These are phyloP conservation scores for Calephelis perditalis DNA, from an alignment of 2,888 invertebrate species.

Conservation along the genomic window DNA sequence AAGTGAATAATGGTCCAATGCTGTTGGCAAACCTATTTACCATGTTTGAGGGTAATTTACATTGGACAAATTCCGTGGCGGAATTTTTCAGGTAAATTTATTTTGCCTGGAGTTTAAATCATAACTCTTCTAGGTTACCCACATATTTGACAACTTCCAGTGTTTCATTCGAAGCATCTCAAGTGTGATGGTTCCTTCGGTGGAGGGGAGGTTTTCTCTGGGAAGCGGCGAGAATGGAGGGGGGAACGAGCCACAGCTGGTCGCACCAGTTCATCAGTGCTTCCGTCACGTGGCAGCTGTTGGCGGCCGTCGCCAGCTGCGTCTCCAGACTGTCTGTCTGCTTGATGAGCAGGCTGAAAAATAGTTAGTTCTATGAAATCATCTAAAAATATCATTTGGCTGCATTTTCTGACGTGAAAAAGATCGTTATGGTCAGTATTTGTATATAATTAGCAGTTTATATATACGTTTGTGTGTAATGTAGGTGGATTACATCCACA, in stretches of 20 bases:
- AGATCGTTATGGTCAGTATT: too few relatives aligned
- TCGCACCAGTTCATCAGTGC: conserved; percentile 88
- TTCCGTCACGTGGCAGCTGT: conserved; percentile 92
- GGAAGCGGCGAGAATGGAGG: conserved; percentile 79
- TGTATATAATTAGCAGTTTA: too few relatives aligned
- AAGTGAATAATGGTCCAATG: too few relatives aligned
- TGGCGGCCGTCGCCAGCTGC: conserved; percentile 90
- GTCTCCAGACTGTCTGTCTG: conserved; percentile 80
- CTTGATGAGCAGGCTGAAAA: conserved; percentile 79
- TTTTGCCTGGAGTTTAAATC: too few relatives aligned
- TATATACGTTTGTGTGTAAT: too few relatives aligned
- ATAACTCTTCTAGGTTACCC: neutral
- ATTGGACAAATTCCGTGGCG: too few relatives aligned
- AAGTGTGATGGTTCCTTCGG: conserved; percentile 53
- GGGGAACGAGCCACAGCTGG: conserved; percentile 88
- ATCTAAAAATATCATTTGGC: too few relatives aligned
- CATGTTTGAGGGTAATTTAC: too few relatives aligned
- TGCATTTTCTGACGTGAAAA: too few relatives aligned
- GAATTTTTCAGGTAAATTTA: too few relatives aligned
- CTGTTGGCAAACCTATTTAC: too few relatives aligned
- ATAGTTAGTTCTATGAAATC: neutral
- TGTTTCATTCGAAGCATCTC: conserved; percentile 31
- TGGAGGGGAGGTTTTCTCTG: conserved; percentile 63
- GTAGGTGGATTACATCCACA: too few relatives aligned
- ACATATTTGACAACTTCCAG: neutral